A percentile compares a stretch with the other conserved stretches of the same genome.
phyloP scores from a whole-genome alignment of 2,888 invertebrate genomes.

The Eilema caniola region DNA sequence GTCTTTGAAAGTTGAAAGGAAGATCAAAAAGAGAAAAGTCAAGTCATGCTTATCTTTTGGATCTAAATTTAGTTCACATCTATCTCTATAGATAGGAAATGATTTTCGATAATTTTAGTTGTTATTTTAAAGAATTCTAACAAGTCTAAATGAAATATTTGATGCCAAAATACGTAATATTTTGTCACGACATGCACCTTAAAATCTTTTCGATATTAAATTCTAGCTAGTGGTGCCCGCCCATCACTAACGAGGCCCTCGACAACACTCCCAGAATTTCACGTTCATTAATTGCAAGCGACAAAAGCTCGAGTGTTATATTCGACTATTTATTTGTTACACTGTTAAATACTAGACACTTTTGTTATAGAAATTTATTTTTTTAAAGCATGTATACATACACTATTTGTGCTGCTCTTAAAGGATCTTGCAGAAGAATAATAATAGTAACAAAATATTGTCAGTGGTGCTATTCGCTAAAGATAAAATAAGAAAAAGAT shows the following conservation, averaged over 20 bases:
- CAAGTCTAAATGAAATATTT: not conserved
- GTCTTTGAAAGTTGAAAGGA: too few species aligned
- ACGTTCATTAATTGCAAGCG: constrained; percentile 59
- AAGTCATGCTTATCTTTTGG: too few species aligned
- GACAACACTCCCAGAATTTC: constrained; percentile 58
- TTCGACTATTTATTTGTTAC: not conserved
- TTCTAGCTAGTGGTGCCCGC: constrained; percentile 50
- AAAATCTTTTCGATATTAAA: not conserved
- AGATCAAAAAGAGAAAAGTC: too few species aligned
- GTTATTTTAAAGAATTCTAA: not conserved
- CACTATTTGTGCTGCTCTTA: too few species aligned
- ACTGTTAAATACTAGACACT: not conserved
- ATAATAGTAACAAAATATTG: too few species aligned
- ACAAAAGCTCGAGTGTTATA: constrained; percentile 19
- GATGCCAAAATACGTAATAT: not conserved
- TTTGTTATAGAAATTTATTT: not conserved
- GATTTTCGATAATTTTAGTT: not conserved
- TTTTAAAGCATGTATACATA: too few species aligned
- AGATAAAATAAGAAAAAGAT: too few species aligned
- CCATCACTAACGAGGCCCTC: constrained; percentile 72
- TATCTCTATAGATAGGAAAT: too few species aligned
- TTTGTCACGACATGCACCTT: not conserved
- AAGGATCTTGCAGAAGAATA: too few species aligned
- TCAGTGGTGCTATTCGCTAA: too few species aligned
- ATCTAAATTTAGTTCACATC: too few species aligned